A percentile compares a stretch with the other conserved stretches of the same genome.
phyloP scores from a whole-genome alignment of 2,888 invertebrate species.

The Nephrotoma appendiculata region DNA sequence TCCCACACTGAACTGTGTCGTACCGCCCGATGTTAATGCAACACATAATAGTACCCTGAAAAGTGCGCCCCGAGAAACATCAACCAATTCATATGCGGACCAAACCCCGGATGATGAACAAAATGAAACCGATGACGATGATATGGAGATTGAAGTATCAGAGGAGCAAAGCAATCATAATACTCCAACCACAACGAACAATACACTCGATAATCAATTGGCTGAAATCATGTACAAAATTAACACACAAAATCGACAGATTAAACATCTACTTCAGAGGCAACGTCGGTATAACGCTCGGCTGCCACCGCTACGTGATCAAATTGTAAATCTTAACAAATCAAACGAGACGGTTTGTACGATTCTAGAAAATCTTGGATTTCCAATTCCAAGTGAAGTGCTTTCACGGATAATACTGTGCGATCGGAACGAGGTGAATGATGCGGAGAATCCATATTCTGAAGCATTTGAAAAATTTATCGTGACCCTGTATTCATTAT shows the following conservation, averaged over 20 bases:
- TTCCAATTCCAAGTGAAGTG: background rate
- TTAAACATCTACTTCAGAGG: background rate
- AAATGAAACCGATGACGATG: background rate
- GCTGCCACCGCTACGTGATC: background rate
- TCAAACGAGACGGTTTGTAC: background rate
- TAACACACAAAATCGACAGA: background rate
- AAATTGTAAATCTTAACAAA: background rate
- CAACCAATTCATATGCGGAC: background rate
- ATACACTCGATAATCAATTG: background rate
- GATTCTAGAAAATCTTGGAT: background rate
- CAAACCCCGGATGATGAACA: background rate
- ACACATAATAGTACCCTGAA: background rate
- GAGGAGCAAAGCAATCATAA: background rate
- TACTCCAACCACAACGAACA: background rate
- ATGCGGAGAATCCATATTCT: background rate
- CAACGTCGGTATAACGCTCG: background rate
- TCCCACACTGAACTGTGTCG: background rate
- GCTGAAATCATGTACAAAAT: background rate
- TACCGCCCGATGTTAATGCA: background rate
- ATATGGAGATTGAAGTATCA: background rate
- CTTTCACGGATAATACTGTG: background rate
- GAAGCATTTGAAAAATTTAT: background rate
- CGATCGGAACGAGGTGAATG: background rate
- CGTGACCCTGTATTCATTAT: background rate
- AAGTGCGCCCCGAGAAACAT: background rate